Conservation (phyloP, 1,140 invertebrate species). For the Caligus rogercresseyi region DNA sequence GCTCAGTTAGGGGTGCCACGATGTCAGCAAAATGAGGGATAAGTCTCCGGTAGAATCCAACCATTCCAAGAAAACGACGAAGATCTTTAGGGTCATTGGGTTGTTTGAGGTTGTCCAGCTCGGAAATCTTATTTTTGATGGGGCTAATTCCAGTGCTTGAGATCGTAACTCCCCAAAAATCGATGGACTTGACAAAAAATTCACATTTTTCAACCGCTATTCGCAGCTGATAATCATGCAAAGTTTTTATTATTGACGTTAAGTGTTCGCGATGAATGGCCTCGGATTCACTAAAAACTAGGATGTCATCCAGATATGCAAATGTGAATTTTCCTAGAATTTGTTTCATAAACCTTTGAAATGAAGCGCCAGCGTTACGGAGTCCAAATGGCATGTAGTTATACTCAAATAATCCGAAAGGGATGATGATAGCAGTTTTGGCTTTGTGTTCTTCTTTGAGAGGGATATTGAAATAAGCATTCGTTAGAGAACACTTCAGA, state of each 20-base stretch:
- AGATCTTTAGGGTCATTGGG: background rate
- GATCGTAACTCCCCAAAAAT: slow-evolving; percentile 9
- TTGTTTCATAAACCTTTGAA: slow-evolving; percentile 21
- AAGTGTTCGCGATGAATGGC: slow-evolving; percentile 6
- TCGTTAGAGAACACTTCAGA: slow-evolving; percentile 17
- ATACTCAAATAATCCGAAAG: slow-evolving; percentile 23
- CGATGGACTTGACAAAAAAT: background rate
- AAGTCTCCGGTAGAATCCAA: slow-evolving; percentile 20
- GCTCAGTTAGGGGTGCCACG: slow-evolving; percentile 17
- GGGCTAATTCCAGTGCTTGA: background rate
- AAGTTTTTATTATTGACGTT: background rate
- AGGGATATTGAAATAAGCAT: slow-evolving; percentile 22
- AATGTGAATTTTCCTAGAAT: slow-evolving; percentile 6
- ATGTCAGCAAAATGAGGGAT: slow-evolving; percentile 11
- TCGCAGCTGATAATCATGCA: background rate
- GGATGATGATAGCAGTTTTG: slow-evolving; percentile 23
- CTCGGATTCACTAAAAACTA: slow-evolving; percentile 27
- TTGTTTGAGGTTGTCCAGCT: background rate
- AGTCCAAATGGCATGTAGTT: slow-evolving; percentile 20
- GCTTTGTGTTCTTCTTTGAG: slow-evolving; percentile 21
- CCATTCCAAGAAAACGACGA: slow-evolving; percentile 21
- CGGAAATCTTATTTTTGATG: background rate
- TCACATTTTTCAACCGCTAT: background rate
- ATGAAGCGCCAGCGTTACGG: slow-evolving; percentile 19
- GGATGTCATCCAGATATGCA: slow-evolving; percentile 35